phyloP scores from a whole-genome alignment of 2,888 invertebrate genomes.

The Sturmia bella region DNA sequence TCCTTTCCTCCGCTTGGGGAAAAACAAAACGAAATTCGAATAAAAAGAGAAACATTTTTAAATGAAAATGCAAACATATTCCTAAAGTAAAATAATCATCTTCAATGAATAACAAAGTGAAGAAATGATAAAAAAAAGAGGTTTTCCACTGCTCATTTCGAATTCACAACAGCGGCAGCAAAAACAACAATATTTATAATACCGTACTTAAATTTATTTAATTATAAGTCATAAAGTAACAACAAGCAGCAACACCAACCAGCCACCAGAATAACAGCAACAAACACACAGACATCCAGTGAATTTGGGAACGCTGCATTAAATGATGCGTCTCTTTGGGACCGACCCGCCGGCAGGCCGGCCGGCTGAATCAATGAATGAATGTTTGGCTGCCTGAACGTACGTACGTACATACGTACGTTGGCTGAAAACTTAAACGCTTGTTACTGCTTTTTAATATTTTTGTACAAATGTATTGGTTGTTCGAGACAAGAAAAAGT shows the following conservation, averaged over 20 bases:
- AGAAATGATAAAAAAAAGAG: slow-evolving; percentile 15
- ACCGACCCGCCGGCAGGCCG: slow-evolving; percentile 2
- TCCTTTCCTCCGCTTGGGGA: neutral
- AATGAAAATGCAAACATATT: slow-evolving; percentile 49
- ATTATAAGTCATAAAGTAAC: slow-evolving; percentile 62
- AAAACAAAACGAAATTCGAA: neutral
- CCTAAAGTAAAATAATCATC: neutral
- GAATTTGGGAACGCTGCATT: slow-evolving; percentile 34
- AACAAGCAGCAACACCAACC: slow-evolving; percentile 19
- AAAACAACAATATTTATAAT: slow-evolving; percentile 12
- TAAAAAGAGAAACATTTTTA: neutral
- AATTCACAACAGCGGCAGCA: slow-evolving; percentile 60
- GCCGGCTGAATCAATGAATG: neutral
- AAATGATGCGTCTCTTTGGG: slow-evolving; percentile 59
- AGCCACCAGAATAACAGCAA: slow-evolving; percentile 14
- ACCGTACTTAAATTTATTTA: slow-evolving; percentile 61
- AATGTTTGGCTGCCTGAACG: neutral
- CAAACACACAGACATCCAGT: neutral
- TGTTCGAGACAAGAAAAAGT: slow-evolving; percentile 18
- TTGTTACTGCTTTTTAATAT: slow-evolving; percentile 6
- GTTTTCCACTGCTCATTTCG: slow-evolving; percentile 56
- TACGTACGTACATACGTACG: too few relatives aligned
- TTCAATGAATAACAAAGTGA: slow-evolving; percentile 3
- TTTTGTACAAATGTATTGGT: slow-evolving; percentile 25
- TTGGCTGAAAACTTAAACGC: slow-evolving; percentile 47